Evolutionary conservation across 2,797 vertebrate genomes (phyloP).

Genomic region (Sebastes minor): DNA sequence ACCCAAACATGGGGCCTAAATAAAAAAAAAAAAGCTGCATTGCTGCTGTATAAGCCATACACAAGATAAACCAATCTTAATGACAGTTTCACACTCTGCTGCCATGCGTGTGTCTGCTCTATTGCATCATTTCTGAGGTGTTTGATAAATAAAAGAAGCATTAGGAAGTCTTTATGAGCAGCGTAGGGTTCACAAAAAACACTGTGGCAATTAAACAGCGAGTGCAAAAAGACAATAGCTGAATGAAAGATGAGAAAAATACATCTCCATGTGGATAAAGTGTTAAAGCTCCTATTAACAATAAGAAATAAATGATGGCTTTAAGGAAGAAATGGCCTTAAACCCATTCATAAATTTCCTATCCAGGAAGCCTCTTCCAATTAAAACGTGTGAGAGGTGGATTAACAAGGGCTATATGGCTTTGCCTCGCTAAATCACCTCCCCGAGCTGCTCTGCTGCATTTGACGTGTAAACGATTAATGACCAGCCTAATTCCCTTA

Average conservation of each 20-base stretch:
- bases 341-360: slow-evolving; percentile 85
- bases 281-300: slow-evolving; percentile 79
- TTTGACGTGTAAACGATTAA: slow-evolving; percentile 86
- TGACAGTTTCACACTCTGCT: slow-evolving; percentile 33
- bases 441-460: slow-evolving; percentile 82
- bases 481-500: slow-evolving; percentile 86
- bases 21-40: slow-evolving; percentile 4
- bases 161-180: slow-evolving; percentile 12
- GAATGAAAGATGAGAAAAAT: slow-evolving; percentile 68
- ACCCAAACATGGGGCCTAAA: slow-evolving; percentile 65
- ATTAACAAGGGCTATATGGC: slow-evolving; percentile 84
- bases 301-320: slow-evolving; percentile 82
- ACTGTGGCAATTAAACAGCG: slow-evolving; percentile 63
- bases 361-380: slow-evolving; percentile 84
- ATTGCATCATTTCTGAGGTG: slow-evolving; percentile 39
- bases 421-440: slow-evolving; percentile 83
- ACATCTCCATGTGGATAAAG: slow-evolving; percentile 75
- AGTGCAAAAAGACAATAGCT: slow-evolving; percentile 64
- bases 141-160: slow-evolving; percentile 30
- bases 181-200: slow-evolving; percentile 40
- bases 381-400: slow-evolving; percentile 86
- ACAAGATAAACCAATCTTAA: slow-evolving; percentile 35
- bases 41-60: slow-evolving; percentile 19
- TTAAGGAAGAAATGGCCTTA: slow-evolving; percentile 81
- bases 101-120: slow-evolving; percentile 27